These are phyloP conservation scores for Mystacides longicornis DNA, from an alignment of 2,888 invertebrate species.

Conservation along the genomic window DNA sequence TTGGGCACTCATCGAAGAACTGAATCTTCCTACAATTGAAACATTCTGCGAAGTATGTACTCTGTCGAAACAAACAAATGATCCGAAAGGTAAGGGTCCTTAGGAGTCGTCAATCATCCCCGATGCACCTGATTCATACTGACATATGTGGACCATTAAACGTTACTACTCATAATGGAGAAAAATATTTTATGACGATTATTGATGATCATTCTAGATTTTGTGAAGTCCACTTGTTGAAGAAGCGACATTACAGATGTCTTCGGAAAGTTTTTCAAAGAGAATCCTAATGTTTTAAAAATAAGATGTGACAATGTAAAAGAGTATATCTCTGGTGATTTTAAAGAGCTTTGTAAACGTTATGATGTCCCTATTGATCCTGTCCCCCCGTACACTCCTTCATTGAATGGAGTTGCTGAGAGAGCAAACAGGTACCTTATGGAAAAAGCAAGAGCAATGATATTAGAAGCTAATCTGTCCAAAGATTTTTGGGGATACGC, in stretches of 20 bases:
- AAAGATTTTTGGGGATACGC: neutral
- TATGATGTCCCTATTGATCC: neutral
- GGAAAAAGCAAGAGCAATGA: neutral
- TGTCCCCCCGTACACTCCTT: neutral
- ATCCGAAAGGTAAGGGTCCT: neutral
- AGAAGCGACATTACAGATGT: neutral
- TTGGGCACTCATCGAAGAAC: too few relatives aligned
- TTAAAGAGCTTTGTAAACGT: neutral
- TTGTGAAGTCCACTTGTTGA: neutral
- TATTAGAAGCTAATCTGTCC: neutral
- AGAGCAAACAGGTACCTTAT: neutral
- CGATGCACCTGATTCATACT: neutral
- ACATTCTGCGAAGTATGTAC: neutral
- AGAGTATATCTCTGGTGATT: neutral
- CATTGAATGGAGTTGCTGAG: neutral
- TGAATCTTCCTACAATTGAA: neutral
- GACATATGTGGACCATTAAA: neutral
- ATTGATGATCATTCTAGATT: neutral
- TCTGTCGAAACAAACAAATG: neutral
- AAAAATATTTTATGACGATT: neutral
- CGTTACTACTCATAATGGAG: neutral
- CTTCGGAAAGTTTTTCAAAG: neutral
- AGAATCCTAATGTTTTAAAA: neutral
- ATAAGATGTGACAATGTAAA: neutral
- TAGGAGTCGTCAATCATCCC: neutral